phyloP scores from a whole-genome alignment of 2,888 invertebrate species.

The Meliscaeva auricollis region DNA sequence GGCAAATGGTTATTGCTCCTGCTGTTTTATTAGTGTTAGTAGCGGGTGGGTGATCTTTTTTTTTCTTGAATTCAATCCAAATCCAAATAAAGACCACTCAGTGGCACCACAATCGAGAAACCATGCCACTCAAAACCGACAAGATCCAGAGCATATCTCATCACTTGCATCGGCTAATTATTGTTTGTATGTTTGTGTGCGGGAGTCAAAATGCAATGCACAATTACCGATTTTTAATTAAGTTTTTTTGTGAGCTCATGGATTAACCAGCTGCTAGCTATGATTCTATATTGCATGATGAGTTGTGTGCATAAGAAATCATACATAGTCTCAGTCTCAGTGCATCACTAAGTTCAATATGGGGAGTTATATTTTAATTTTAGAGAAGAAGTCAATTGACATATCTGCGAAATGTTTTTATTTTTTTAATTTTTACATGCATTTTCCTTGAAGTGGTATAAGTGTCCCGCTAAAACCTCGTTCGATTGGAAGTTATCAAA shows the following conservation, averaged over 20 bases:
- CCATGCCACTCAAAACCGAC: slow-evolving; percentile 44
- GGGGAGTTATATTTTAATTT: not conserved
- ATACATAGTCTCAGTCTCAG: too few species aligned
- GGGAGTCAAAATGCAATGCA: slow-evolving; percentile 71
- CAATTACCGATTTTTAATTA: slow-evolving; percentile 73
- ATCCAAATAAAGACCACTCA: slow-evolving; percentile 46
- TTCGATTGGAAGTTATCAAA: too few species aligned
- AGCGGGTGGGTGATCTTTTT: slow-evolving; percentile 28
- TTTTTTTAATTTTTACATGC: not conserved
- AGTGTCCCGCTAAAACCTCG: too few species aligned
- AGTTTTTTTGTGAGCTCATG: slow-evolving; percentile 68
- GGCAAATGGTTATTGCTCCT: slow-evolving; percentile 58
- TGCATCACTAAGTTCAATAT: too few species aligned
- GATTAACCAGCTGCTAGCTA: slow-evolving; percentile 40
- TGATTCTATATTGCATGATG: not conserved
- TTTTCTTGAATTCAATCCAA: slow-evolving; percentile 9
- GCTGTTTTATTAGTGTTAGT: slow-evolving; percentile 16
- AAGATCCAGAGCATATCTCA: slow-evolving; percentile 45
- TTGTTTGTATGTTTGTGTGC: slow-evolving; percentile 55
- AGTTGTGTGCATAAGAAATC: too few species aligned
- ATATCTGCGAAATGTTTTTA: not conserved
- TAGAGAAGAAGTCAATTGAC: not conserved
- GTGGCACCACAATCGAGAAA: slow-evolving; percentile 41
- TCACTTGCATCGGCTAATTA: slow-evolving; percentile 34
- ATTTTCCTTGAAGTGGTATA: too few species aligned